phyloP scores from a whole-genome alignment of 1,140 invertebrate species.

The Drosophila melanica region DNA sequence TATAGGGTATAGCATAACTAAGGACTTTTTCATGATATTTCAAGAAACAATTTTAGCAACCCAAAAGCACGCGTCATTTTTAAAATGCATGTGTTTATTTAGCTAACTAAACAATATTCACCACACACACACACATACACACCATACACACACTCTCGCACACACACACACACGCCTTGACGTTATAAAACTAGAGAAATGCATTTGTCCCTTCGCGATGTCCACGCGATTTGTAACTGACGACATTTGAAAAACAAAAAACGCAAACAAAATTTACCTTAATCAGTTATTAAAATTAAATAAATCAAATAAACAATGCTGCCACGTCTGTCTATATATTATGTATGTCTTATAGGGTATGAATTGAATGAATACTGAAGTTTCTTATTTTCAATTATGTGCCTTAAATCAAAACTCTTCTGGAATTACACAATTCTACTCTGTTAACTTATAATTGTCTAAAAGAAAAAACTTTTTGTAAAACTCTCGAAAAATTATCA shows the following conservation, averaged over 20 bases:
- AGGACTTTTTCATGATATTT: not conserved
- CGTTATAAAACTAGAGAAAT: not conserved
- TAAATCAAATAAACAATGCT: conserved; percentile 21
- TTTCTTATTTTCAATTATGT: too few relatives aligned
- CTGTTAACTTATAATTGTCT: too few relatives aligned
- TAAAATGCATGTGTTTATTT: not conserved
- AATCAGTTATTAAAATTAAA: conserved; percentile 39
- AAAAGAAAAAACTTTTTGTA: too few relatives aligned
- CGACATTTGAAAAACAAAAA: conserved; percentile 16
- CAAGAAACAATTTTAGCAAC: not conserved
- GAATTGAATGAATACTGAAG: too few relatives aligned
- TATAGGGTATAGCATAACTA: not conserved
- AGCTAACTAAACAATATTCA: not conserved
- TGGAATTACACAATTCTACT: too few relatives aligned
- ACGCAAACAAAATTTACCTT: conserved; percentile 8
- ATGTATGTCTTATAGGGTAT: not conserved
- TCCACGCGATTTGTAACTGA: conserved; percentile 17
- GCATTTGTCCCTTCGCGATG: conserved; percentile 4
- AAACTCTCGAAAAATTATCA: too few relatives aligned
- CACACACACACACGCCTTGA: not conserved
- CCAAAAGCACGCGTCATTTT: not conserved
- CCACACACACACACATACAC: not conserved
- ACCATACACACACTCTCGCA: conserved; percentile 1
- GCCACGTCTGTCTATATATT: not conserved
- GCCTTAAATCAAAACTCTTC: too few relatives aligned